phyloP scores from a whole-genome alignment of 2,113 vertebrate genomes.

The Paramisgurnus dabryanus region DNA sequence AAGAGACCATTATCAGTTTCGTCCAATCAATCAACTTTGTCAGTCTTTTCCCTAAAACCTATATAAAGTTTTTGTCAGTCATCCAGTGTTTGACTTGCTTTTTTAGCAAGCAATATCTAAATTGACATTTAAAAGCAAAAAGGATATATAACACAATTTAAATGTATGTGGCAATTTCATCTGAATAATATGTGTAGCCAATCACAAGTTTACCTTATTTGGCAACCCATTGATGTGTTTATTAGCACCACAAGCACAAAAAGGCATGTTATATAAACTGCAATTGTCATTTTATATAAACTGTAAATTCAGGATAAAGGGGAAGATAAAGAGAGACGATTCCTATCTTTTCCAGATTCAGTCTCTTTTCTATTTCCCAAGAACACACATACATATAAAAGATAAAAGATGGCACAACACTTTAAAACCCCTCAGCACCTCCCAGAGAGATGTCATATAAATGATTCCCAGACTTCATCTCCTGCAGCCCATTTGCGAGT shows the following conservation, averaged over 20 bases:
- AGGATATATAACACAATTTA: too few species aligned
- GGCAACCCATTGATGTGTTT: too few species aligned
- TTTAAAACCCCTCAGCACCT: constrained; percentile 24
- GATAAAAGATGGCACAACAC: constrained; percentile 30
- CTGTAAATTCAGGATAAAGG: constrained; percentile 6
- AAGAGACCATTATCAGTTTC: not conserved
- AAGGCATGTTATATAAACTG: not conserved
- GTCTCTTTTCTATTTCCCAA: constrained; percentile 25
- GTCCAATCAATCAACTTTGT: not conserved
- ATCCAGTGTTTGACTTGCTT: not conserved
- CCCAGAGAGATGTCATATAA: constrained; percentile 8
- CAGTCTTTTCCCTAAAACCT: not conserved
- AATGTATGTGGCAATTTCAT: too few species aligned
- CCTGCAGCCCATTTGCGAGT: constrained; percentile 22
- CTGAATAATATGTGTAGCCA: too few species aligned
- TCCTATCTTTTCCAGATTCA: constrained; percentile 9
- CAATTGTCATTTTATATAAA: not conserved
- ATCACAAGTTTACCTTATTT: too few species aligned
- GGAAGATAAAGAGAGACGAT: constrained; percentile 11
- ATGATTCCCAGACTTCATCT: constrained; percentile 26
- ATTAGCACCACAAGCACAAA: too few species aligned
- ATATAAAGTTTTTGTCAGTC: not conserved
- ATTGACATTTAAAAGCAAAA: too few species aligned
- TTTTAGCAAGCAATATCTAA: too few species aligned
- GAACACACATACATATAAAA: not conserved